Evolutionary conservation across 92 coral and sea anemone genomes (phyloP).

Genomic region (Porites cylindrica): DNA sequence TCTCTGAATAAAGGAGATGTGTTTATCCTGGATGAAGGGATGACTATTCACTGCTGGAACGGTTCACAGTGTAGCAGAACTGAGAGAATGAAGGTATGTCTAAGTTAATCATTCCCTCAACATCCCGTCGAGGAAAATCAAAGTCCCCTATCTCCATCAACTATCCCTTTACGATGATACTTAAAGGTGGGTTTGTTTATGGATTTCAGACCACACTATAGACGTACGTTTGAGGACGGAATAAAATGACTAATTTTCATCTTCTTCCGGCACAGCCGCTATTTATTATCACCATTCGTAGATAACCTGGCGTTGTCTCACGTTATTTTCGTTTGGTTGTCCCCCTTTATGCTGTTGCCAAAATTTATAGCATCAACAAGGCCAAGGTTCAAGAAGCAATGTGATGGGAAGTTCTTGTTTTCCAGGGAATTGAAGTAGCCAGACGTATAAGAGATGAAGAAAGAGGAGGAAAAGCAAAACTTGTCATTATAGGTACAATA

Average conservation of each 20-base stretch:
- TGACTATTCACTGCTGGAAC: constrained; percentile 89
- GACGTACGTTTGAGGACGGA: too few relatives aligned
- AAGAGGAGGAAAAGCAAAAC: constrained; percentile 92
- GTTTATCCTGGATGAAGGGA: constrained; percentile 94
- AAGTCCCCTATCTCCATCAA: too few relatives aligned
- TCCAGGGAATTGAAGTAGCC: constrained; percentile 93
- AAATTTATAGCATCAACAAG: neutral
- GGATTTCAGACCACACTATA: too few relatives aligned
- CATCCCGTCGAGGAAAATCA: too few relatives aligned
- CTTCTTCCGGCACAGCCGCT: too few relatives aligned
- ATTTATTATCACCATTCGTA: too few relatives aligned
- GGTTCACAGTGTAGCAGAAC: constrained; percentile 92
- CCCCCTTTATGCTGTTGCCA: too few relatives aligned
- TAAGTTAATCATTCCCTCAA: neutral
- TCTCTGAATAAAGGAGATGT: constrained; percentile 98
- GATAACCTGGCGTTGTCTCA: too few relatives aligned
- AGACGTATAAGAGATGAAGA: constrained; percentile 93
- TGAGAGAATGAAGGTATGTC: constrained; percentile 86
- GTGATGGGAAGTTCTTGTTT: neutral
- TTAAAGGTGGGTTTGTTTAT: too few relatives aligned
- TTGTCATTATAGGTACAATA: constrained; percentile 85
- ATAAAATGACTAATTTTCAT: too few relatives aligned
- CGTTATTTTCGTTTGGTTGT: too few relatives aligned
- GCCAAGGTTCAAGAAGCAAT: neutral
- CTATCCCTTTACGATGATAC: too few relatives aligned